Evolutionary conservation across 23 tunicate species (phyloP), one percentile per base, ranked within the genome.

Genomic region (Styela clava): DNA sequence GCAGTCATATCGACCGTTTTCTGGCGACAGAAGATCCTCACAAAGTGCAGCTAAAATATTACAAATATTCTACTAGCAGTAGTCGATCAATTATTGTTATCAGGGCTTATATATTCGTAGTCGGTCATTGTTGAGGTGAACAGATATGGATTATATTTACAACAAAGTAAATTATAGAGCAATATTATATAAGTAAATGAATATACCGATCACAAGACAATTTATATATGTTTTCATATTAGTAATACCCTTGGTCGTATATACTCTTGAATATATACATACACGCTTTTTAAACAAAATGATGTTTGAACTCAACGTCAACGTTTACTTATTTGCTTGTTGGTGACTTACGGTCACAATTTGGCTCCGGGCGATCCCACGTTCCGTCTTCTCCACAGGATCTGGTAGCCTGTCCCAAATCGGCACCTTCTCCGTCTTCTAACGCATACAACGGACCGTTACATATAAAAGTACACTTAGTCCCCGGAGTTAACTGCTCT

Each of bases 281-380:
- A n/a, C n/a, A n/a, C n/a, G n/a, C n/a, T n/a, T n/a, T n/a, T n/a
- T n/a, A n/a, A n/a, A n/a, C n/a, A n/a, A n/a, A n/a, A n/a, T n/a
- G n/a, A n/a, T n/a, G n/a, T n/a, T n/a, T n/a, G n/a, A n/a, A n/a
- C n/a, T n/a, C n/a, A n/a, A n/a, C n/a, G n/a, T n/a, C n/a, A n/a
- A n/a, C n/a, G n/a, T n/a, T n/a, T n/a, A n/a, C n/a, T n/a, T n/a
- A n/a, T n/a, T n/a, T n/a, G 56, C 56, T 12, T 5, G 56, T 44
- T 5, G 7, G 56, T 24, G 33, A 78, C 98, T 93, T 70, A 93
- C 98, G 87, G 34, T 72, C 82, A 61, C 98, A 93, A 3, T 70
- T 29, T 18, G 98, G 98, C 30, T 84, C 88, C 37, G 64, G 80
- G 62, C 62, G 29, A 33, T 93, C 87, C 98, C 98, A 93, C 34